phyloP scores from a whole-genome alignment of 1,140 invertebrate species.

The Lycorma delicatula region DNA sequence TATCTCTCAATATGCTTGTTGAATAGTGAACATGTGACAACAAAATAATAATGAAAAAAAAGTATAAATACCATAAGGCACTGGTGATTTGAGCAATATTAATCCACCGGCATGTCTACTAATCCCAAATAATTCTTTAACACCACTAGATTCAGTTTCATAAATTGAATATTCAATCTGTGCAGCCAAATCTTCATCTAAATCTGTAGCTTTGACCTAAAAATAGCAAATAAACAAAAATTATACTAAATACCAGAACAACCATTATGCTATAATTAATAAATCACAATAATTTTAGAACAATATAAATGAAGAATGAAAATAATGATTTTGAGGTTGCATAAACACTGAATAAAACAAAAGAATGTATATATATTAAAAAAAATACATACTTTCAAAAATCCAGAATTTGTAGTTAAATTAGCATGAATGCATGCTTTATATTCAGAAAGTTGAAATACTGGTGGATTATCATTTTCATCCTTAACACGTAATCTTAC shows the following conservation, averaged over 20 bases:
- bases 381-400: conserved; percentile 54
- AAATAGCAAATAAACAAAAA: too few relatives aligned
- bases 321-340: not conserved
- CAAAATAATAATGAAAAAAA: conserved; percentile 11
- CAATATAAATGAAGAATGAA: not conserved
- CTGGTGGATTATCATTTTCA: conserved; percentile 80
- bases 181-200: conserved; percentile 58
- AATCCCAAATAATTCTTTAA: conserved; percentile 54
- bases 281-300: not conserved
- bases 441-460: conserved; percentile 71
- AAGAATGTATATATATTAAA: too few relatives aligned
- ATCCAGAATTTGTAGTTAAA: conserved; percentile 48
- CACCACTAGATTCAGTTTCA: conserved; percentile 48
- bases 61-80: conserved; percentile 48
- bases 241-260: not conserved
- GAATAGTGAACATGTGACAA: conserved; percentile 7
- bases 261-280: not conserved
- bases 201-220: conserved; percentile 53
- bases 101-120: conserved; percentile 61
- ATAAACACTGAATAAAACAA: not conserved
- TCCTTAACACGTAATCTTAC: conserved; percentile 72
- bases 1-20: not conserved
- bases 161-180: conserved; percentile 64
- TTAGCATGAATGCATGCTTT: conserved; percentile 61
- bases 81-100: conserved; percentile 48